Evolutionary conservation across 2,113 vertebrate genomes (phyloP).

Genomic region (Xiphorhynchus elegans): DNA sequence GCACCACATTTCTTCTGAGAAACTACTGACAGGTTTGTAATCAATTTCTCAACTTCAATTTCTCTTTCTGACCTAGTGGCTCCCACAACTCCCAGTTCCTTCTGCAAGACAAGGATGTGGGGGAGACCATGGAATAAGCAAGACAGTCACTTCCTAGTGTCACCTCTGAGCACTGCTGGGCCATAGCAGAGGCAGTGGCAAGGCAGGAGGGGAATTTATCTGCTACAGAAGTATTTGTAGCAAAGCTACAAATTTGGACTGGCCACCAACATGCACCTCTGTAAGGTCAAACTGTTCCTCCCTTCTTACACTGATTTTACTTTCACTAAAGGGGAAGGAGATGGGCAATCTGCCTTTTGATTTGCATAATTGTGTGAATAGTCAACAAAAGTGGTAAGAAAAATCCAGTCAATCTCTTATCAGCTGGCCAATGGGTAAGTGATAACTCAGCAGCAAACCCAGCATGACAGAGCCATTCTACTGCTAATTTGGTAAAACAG

Average conservation of each 20-base stretch:
- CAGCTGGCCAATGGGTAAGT: background rate
- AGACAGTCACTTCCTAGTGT: background rate
- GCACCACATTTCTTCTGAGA: background rate
- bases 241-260: background rate
- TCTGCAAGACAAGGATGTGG: background rate
- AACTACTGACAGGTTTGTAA: background rate
- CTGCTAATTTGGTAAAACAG: background rate
- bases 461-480: background rate
- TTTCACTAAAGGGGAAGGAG: background rate
- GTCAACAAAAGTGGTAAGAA: background rate
- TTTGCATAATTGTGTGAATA: background rate
- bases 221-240: background rate
- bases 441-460: background rate
- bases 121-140: fast-evolving
- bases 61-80: background rate
- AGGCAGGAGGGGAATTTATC: background rate
- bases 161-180: background rate
- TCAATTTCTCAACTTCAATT: background rate
- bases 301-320: background rate
- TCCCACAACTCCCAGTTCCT: background rate
- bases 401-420: background rate
- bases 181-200: background rate
- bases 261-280: background rate
- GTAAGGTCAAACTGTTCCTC: background rate
- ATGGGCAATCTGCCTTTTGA: background rate